phyloP scores from a whole-genome alignment of 2,797 vertebrate species.

The Ambastaia sidthimunki region DNA sequence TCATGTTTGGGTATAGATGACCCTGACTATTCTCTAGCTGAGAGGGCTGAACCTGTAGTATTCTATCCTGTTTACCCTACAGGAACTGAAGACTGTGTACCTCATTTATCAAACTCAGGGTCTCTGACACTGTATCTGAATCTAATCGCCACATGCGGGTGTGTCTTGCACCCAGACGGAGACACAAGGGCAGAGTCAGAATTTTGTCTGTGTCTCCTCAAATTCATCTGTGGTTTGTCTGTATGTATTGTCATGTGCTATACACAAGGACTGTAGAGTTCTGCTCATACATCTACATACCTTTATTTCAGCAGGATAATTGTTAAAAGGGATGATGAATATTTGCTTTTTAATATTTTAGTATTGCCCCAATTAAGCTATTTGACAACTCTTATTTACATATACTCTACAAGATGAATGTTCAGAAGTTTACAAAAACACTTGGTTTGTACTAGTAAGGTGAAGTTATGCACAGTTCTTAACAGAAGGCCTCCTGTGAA shows the following conservation, averaged over 20 bases:
- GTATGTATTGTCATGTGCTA: not conserved
- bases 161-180: constrained; percentile 3
- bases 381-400: not conserved
- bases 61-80: constrained; percentile 60
- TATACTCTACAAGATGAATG: not conserved
- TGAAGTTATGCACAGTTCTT: not conserved
- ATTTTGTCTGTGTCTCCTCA: constrained; percentile 19
- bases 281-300: not conserved
- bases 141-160: constrained; percentile 17
- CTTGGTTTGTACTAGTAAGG: not conserved
- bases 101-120: constrained; percentile 55
- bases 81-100: constrained; percentile 56
- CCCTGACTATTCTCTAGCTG: constrained; percentile 38
- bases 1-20: constrained; percentile 5
- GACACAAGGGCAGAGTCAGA: constrained; percentile 22
- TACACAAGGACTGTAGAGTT: not conserved
- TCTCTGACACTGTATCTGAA: constrained; percentile 33
- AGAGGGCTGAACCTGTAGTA: constrained; percentile 51
- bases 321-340: too few species aligned
- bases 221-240: constrained; percentile 1
- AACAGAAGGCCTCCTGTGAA: not conserved
- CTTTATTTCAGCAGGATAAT: not conserved
- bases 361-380: too few species aligned
- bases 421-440: not conserved
- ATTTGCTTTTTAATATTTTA: not conserved